Percentiles rank a stretch among this genome's conserved stretches.
Evolutionary conservation across 2,888 invertebrate species (phyloP).

Genomic region (Sphecodes monilicornis): DNA sequence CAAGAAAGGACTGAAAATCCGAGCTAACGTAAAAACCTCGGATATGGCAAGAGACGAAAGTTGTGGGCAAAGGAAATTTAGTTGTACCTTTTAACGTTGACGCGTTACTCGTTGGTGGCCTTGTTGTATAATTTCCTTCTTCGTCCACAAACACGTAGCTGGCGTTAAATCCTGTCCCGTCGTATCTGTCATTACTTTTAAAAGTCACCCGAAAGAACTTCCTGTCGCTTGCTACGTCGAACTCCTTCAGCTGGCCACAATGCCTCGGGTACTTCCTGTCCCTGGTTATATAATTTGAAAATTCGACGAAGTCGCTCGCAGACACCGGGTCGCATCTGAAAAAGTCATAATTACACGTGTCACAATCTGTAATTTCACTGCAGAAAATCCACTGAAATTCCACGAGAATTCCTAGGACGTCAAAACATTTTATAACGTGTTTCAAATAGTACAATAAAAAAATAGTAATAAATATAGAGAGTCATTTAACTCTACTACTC

Average conservation of each 20-base stretch:
- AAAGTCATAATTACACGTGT: constrained; percentile 63
- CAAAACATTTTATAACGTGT: background rate
- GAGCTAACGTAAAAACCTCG: constrained; percentile 18
- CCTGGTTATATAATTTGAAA: constrained; percentile 96
- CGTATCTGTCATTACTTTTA: constrained; percentile 96
- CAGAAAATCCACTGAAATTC: background rate
- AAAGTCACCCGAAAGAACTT: constrained; percentile 98
- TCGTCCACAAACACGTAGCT: constrained; percentile 94
- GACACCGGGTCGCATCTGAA: constrained; percentile 95
- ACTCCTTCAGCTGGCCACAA: constrained; percentile 94
- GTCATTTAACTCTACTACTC: too few relatives aligned
- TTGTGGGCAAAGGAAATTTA: constrained; percentile 7
- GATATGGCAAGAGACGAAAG: background rate
- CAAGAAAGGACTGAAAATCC: background rate
- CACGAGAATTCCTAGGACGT: background rate
- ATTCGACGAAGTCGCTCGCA: constrained; percentile 98
- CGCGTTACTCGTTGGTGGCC: constrained; percentile 80
- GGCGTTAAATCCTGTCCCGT: constrained; percentile 97
- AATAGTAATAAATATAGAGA: background rate
- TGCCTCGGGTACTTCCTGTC: constrained; percentile 95
- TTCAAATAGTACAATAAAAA: background rate
- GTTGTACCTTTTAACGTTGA: constrained; percentile 64
- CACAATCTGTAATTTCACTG: background rate
- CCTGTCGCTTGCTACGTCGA: constrained; percentile 94
- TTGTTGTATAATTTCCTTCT: constrained; percentile 86